Evolutionary conservation across 2,113 vertebrate species (phyloP), one percentile per base, ranked within the genome.

Genomic region (Boleophthalmus pectinirostris): DNA sequence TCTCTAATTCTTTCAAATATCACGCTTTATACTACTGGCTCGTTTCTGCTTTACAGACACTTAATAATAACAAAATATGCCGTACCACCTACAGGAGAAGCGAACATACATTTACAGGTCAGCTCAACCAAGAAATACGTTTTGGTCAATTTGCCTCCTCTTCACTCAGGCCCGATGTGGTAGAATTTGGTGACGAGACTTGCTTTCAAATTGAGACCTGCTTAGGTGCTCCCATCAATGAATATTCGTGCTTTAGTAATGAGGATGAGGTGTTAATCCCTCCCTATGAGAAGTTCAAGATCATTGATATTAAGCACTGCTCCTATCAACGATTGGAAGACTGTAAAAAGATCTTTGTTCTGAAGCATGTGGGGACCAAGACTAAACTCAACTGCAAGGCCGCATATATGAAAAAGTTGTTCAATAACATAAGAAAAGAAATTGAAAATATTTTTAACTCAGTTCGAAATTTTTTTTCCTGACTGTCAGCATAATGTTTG

Each of bases 191-290:
- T 13, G 0, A 1, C 0, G 4, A 54, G 11, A 75, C 76, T 10
- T 86, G 84, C 65, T 86, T 81, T 60, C 0, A 74, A 29, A 82
- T 83, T 18, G 54, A 0, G 0, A 81, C 81, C 5, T 83, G 84
- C 23, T 25, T 0, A 0, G 81, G 79, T 7, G 81, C 81, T 8
- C 21, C 0, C 29, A n/a, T 83, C 3, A 60, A 68, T 15, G 3
- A 60, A 0, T 77, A 77, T 57, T 0, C 79, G 15, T 0, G 0
- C 0, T 0, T 43, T 8, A 4, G 12, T 25, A 2, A 14, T 7
- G 74, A 81, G 54, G 0, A 38, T 38, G 79, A 81, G 38, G 56
- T 81, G 16, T 61, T 73, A 6, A 77, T 81, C n/a, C 74, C 74
- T 0, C 74, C 79, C 5, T 73, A 81, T 61, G 79, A 81, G 74